These are phyloP conservation scores for Drosophila chauvacae DNA, from an alignment of 1,140 invertebrate genomes.

Conservation along the genomic window DNA sequence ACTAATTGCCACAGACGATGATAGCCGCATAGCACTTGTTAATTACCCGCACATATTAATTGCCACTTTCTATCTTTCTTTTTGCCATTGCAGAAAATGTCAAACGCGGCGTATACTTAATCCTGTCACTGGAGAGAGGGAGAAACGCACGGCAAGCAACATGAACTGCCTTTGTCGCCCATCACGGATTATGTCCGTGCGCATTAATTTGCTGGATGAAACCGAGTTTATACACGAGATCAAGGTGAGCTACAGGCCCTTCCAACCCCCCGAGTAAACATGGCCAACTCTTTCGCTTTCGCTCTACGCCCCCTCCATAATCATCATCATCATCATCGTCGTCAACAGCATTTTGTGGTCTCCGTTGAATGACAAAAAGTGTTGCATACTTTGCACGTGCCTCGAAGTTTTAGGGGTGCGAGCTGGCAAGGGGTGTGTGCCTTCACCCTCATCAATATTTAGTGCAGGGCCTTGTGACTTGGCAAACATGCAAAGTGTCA, in stretches of 20 bases:
- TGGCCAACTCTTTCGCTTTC: constrained; percentile 49
- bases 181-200: constrained; percentile 84
- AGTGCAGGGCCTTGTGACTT: constrained; percentile 73
- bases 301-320: constrained; percentile 1
- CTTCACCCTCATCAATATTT: constrained; percentile 75
- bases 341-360: constrained; percentile 52
- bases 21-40: constrained; percentile 58
- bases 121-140: constrained; percentile 17
- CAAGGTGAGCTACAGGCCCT: constrained; percentile 85
- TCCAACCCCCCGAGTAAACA: constrained; percentile 35
- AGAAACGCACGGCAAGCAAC: constrained; percentile 40
- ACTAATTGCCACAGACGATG: constrained; percentile 63
- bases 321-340: constrained; percentile 10
- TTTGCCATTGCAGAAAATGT: constrained; percentile 69
- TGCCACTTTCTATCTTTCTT: constrained; percentile 62
- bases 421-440: constrained; percentile 6
- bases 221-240: constrained; percentile 88
- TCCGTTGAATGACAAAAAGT: constrained; percentile 70
- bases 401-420: constrained; percentile 32
- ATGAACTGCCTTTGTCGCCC: constrained; percentile 84
- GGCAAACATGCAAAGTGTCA: constrained; percentile 83
- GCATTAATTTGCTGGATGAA: constrained; percentile 88
- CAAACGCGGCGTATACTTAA: constrained; percentile 57
- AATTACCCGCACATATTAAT: constrained; percentile 74
- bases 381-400: constrained; percentile 79